Evolutionary conservation across 2,113 vertebrate species (phyloP).

Genomic region (Oreochromis aureus): DNA sequence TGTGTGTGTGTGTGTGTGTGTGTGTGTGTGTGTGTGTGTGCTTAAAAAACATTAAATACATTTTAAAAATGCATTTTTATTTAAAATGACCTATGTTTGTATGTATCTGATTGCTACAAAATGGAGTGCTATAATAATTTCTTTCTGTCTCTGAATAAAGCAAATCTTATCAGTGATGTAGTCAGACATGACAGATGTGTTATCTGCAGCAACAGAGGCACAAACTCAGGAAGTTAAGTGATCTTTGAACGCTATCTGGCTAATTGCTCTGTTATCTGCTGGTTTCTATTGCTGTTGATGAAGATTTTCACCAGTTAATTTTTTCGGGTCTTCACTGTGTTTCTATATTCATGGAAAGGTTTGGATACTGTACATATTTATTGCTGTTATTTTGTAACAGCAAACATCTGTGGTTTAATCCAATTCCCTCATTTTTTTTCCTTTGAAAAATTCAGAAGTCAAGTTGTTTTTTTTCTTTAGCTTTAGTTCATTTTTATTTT

Average conservation of each 20-base stretch:
- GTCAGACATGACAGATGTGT: background rate
- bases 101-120: background rate
- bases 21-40: background rate
- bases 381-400: background rate
- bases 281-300: background rate
- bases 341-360: background rate
- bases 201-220: background rate
- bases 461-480: background rate
- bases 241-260: background rate
- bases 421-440: background rate
- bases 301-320: background rate
- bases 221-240: constrained; percentile 37
- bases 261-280: background rate
- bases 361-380: constrained; percentile 23
- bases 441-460: background rate
- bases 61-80: background rate
- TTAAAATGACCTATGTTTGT: background rate
- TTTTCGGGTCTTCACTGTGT: constrained; percentile 19
- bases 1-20: background rate
- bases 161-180: background rate
- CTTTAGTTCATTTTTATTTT: background rate
- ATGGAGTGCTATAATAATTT: background rate
- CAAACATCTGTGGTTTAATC: background rate
- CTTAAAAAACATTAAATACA: background rate
- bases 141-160: background rate